Percentiles rank a stretch among this genome's conserved stretches.
phyloP scores from a whole-genome alignment of 2,797 vertebrate genomes.

The Thunnus albacares region DNA sequence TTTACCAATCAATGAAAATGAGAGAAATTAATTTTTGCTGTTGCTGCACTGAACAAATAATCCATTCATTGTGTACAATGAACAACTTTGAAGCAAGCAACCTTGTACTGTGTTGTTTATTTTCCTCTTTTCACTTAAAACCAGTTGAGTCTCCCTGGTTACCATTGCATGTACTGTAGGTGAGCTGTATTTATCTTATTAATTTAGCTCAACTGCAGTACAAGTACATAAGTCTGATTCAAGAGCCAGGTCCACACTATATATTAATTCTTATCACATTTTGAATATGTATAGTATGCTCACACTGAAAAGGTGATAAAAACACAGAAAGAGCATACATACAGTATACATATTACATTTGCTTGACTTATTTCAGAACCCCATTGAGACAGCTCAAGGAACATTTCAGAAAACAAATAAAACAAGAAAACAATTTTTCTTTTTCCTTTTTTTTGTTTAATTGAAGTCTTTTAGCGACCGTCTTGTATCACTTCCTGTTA shows the following conservation, averaged over 20 bases:
- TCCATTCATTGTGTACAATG: background rate
- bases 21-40: constrained; percentile 8
- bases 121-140: constrained; percentile 11
- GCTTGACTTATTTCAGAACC: background rate
- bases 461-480: background rate
- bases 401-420: background rate
- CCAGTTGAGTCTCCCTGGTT: constrained; percentile 1
- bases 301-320: background rate
- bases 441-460: constrained; percentile 14
- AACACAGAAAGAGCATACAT: background rate
- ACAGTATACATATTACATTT: background rate
- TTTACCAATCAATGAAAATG: constrained; percentile 7
- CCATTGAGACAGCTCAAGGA: background rate
- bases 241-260: background rate
- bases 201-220: background rate
- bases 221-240: background rate
- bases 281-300: background rate
- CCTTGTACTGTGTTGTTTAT: background rate
- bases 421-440: background rate
- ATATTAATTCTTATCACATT: background rate
- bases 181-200: background rate
- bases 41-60: constrained; percentile 4
- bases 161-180: constrained; percentile 5
- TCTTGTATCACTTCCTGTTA: constrained; percentile 12
- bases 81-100: constrained; percentile 5